Evolutionary conservation across 2,113 vertebrate species (phyloP), one percentile per base, ranked within the genome.

Genomic region (Neoarius graeffei): DNA sequence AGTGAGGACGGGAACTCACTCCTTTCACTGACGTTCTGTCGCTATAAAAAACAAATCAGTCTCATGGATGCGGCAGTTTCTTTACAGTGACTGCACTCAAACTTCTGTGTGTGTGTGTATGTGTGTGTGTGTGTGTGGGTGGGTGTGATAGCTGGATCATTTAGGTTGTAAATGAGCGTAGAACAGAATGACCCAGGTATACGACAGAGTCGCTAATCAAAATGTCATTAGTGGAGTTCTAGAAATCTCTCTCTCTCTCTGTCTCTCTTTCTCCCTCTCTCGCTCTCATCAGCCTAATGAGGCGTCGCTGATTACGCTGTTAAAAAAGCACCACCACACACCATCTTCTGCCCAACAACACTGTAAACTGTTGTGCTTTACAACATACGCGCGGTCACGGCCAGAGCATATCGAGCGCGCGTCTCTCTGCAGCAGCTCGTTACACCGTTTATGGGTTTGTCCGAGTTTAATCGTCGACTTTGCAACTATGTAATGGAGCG

Each of bases 151-250:
- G 88, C 80, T n/a, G 64, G 76, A 25, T 89, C 88, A 91, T 89
- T 91, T 84, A 60, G 5, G 64, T 69, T 84, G 84, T 88, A 86
- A 89, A 91, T 89, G 86, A 91, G 83, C 11, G 54, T 9, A 42
- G 35, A 27, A 80, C 83, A 89, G 59, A 86, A 86, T 54, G 88
- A 86, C 84, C 66, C 84, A 88, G 90, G 88, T 88, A 88, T 77
- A 80, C 80, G 83, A 66, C 74, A 77, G 77, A 74, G 76, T 84
- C 86, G 81, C 85, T 89, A 91, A 91, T 89, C 90, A 89, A 91
- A 91, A 89, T 87, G 84, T 67, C 88, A 89, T 91, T 91, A 90
- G 25, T 69, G 27, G 74, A 86, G 64, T 85, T 42, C 83, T 27
- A 25, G 48, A 83, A 76, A 50, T 48, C 1, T 76, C 73, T 76